These are phyloP conservation scores for Planococcus citri DNA, from an alignment of 1,140 invertebrate genomes.

Conservation along the genomic window DNA sequence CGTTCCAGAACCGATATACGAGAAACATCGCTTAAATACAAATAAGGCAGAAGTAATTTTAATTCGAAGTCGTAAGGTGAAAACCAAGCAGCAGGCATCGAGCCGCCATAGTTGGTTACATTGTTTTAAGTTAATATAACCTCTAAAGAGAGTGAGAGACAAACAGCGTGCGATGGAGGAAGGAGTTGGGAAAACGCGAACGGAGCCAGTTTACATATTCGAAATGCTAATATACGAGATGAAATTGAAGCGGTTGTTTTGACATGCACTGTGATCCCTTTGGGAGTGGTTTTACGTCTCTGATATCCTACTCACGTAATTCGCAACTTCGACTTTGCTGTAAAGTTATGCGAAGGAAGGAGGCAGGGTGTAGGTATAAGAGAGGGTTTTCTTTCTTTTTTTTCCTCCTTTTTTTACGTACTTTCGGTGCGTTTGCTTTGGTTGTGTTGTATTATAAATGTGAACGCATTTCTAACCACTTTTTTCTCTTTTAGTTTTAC, in stretches of 20 bases:
- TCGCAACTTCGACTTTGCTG: neutral
- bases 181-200: neutral
- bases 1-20: too few species aligned
- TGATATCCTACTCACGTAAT: slow-evolving; percentile 13
- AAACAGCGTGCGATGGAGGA: neutral
- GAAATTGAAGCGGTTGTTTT: slow-evolving; percentile 20
- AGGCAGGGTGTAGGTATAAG: too few species aligned
- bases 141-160: too few species aligned
- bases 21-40: neutral
- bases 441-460: neutral
- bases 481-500: slow-evolving; percentile 15
- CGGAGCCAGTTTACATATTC: slow-evolving; percentile 14
- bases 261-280: slow-evolving; percentile 11
- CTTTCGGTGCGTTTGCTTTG: neutral
- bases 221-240: slow-evolving; percentile 14
- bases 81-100: neutral
- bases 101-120: neutral
- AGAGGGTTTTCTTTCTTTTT: too few species aligned
- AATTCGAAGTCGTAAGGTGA: neutral
- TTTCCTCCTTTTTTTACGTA: too few species aligned
- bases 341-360: neutral
- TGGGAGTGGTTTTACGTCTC: slow-evolving; percentile 12
- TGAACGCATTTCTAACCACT: neutral
- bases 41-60: neutral
- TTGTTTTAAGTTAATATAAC: too few species aligned